phyloP scores from a whole-genome alignment of 2,797 vertebrate species.

The Notamacropus eugenii region DNA sequence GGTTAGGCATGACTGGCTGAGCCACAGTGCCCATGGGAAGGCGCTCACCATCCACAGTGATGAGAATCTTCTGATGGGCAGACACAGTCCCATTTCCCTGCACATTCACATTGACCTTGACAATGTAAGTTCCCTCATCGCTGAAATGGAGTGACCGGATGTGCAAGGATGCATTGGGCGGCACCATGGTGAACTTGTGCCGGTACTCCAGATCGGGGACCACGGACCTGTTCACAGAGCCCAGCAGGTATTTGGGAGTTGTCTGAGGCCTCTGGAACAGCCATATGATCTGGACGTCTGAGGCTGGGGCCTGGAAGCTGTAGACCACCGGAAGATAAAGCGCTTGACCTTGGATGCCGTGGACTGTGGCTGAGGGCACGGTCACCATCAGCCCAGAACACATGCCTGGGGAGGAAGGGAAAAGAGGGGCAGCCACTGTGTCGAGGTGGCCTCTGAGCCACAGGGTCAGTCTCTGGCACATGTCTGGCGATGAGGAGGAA shows the following conservation, averaged over 20 bases:
- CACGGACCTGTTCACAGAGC: constrained; percentile 86
- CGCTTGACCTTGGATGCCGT: constrained; percentile 88
- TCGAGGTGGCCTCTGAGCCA: neutral
- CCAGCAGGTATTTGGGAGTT: constrained; percentile 87
- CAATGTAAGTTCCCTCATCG: constrained; percentile 92
- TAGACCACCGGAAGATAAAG: constrained; percentile 90
- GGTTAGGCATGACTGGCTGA: no score
- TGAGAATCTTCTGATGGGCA: constrained; percentile 88
- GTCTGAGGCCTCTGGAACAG: constrained; percentile 86
- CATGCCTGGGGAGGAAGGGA: constrained; percentile 78
- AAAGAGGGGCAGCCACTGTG: constrained; percentile 5
- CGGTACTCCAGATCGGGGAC: constrained; percentile 87
- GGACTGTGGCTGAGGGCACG: constrained; percentile 83
- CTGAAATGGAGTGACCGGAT: constrained; percentile 86
- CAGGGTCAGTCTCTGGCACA: rapidly evolving
- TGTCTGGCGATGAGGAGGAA: no score
- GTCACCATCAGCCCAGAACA: constrained; percentile 84
- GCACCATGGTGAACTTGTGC: constrained; percentile 87
- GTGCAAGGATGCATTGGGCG: constrained; percentile 89
- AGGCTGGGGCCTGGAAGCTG: constrained; percentile 85
- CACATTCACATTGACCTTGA: constrained; percentile 91
- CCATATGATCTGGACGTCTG: constrained; percentile 94
- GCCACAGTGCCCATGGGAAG: neutral
- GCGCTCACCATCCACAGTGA: constrained; percentile 93
- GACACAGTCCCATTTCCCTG: constrained; percentile 83